Conservation (phyloP, 2,113 vertebrate species). For the Rutilus rutilus region DNA sequence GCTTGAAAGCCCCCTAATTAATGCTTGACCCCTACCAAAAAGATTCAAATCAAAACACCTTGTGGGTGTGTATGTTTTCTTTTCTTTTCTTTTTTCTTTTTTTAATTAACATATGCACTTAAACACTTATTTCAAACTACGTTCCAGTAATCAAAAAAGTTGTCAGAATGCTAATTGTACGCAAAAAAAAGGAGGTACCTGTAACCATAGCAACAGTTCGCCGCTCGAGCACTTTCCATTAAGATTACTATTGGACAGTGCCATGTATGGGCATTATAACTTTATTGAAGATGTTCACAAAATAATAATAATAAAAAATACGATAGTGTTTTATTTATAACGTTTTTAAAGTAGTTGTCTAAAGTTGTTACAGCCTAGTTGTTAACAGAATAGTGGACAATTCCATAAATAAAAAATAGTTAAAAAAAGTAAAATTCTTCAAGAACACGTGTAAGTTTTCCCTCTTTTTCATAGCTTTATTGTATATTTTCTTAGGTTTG, state of each 20-base stretch:
- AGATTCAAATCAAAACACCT: neutral
- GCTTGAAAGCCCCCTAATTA: neutral
- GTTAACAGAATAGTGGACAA: neutral
- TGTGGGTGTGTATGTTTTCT: neutral
- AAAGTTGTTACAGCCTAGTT: neutral
- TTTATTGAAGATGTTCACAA: neutral
- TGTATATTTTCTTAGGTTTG: neutral
- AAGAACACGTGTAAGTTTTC: neutral
- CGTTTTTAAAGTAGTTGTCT: neutral
- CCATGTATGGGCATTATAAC: neutral
- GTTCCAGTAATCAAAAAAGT: neutral
- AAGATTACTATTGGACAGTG: neutral
- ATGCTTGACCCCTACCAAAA: neutral
- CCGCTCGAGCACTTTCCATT: neutral
- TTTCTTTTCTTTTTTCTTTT: neutral
- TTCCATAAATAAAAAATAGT: neutral
- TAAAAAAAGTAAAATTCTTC: neutral
- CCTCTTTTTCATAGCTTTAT: neutral
- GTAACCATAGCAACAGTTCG: conserved; percentile 12
- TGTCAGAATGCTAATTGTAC: neutral
- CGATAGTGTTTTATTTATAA: neutral
- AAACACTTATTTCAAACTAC: neutral
- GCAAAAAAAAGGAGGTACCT: neutral
- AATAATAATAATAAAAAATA: neutral
- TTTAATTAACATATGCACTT: neutral